phyloP scores from a whole-genome alignment of 2,113 vertebrate species.

The Petrocephalus microphthalmus region DNA sequence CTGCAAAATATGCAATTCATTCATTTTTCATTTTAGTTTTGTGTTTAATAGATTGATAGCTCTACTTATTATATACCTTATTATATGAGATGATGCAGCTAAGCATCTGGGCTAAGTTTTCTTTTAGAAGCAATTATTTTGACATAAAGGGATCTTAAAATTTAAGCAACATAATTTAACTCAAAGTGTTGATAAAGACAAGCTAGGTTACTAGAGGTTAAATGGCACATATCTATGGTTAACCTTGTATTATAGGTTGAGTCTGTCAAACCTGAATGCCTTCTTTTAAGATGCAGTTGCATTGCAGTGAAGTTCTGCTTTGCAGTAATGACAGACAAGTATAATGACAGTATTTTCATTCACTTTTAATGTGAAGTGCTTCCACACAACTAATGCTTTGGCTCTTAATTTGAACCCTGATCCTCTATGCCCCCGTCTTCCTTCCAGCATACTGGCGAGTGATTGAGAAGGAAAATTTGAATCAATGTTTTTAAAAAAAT shows the following conservation, averaged over 20 bases:
- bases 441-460: neutral
- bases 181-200: no score
- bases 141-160: no score
- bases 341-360: neutral
- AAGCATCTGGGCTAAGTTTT: no score
- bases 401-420: neutral
- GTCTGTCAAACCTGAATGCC: neutral
- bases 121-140: no score
- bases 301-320: neutral
- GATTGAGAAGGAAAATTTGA: neutral
- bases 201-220: no score
- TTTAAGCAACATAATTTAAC: no score
- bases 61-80: no score
- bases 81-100: no score
- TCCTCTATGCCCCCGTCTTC: neutral
- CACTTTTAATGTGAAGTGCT: neutral
- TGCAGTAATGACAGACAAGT: neutral
- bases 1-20: no score
- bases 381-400: neutral
- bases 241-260: neutral
- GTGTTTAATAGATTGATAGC: no score
- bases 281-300: neutral
- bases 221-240: neutral
- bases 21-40: no score
- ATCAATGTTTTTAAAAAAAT: neutral